Evolutionary conservation across 2,113 vertebrate species (phyloP).

Genomic region (Rattus rattus): DNA sequence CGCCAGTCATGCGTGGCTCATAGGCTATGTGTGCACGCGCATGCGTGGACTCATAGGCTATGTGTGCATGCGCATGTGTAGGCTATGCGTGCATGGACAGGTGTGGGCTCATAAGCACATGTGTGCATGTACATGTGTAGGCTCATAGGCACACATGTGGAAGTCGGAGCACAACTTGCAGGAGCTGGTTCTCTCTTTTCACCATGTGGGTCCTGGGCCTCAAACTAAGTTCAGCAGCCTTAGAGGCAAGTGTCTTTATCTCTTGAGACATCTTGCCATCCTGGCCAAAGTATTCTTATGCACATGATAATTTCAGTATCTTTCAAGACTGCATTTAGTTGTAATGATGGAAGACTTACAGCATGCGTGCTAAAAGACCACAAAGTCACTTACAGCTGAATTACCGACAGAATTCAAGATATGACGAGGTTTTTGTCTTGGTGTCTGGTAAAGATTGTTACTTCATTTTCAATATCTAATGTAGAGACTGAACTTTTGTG

Average conservation of each 20-base stretch:
- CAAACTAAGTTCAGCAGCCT: background rate
- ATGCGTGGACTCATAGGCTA: background rate
- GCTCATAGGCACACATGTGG: background rate
- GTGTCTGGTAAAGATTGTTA: background rate
- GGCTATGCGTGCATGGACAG: no score
- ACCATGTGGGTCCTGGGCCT: background rate
- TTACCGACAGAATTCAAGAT: background rate
- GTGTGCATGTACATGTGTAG: background rate
- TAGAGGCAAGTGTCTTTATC: background rate
- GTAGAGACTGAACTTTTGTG: constrained; percentile 21
- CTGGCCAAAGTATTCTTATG: background rate
- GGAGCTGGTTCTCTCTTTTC: background rate
- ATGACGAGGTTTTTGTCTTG: background rate
- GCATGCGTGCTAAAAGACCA: background rate
- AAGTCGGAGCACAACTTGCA: background rate
- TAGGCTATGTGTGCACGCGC: background rate
- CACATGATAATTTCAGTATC: background rate
- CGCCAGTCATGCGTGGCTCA: background rate
- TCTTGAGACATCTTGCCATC: background rate
- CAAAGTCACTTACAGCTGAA: background rate
- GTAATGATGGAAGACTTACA: background rate
- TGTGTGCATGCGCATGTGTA: background rate
- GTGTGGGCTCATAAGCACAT: background rate
- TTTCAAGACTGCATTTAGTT: background rate
- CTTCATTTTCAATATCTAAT: constrained; percentile 42